Evolutionary conservation across 2,113 vertebrate genomes (phyloP).

Genomic region (Chaetodon auriga): DNA sequence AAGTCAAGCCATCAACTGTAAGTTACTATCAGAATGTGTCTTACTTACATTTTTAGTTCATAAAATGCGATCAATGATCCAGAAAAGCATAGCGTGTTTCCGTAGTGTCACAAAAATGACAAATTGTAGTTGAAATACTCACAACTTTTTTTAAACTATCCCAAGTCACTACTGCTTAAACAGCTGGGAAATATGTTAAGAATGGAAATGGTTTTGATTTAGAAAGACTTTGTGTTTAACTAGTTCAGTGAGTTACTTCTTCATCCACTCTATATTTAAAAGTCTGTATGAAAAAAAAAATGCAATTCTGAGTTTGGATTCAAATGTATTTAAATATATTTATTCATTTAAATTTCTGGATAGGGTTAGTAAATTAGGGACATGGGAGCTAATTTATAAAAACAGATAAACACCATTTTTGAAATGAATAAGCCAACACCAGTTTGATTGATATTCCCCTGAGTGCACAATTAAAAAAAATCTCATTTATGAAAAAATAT

Average conservation of each 20-base stretch:
- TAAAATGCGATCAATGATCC: neutral
- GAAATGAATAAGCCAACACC: neutral
- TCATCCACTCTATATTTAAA: neutral
- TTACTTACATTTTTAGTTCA: neutral
- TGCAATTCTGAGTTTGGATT: neutral
- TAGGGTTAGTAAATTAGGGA: neutral
- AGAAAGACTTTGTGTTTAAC: neutral
- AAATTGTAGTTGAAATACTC: neutral
- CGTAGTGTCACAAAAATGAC: neutral
- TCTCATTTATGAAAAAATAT: no score
- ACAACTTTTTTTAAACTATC: neutral
- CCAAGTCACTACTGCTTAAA: neutral
- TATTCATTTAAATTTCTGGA: neutral
- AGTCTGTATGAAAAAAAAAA: neutral
- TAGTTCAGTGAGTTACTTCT: neutral
- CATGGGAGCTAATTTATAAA: neutral
- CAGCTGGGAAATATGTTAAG: neutral
- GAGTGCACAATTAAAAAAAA: neutral
- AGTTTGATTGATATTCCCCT: neutral
- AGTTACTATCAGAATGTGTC: constrained; percentile 25
- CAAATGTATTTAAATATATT: neutral
- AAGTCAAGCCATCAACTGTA: constrained; percentile 44
- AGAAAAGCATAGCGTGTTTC: neutral
- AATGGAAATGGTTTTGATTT: neutral
- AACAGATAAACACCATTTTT: neutral